Percentiles rank a stretch among this genome's conserved stretches.
phyloP scores from a whole-genome alignment of 1,140 invertebrate genomes.

The Eulimnadia texana region DNA sequence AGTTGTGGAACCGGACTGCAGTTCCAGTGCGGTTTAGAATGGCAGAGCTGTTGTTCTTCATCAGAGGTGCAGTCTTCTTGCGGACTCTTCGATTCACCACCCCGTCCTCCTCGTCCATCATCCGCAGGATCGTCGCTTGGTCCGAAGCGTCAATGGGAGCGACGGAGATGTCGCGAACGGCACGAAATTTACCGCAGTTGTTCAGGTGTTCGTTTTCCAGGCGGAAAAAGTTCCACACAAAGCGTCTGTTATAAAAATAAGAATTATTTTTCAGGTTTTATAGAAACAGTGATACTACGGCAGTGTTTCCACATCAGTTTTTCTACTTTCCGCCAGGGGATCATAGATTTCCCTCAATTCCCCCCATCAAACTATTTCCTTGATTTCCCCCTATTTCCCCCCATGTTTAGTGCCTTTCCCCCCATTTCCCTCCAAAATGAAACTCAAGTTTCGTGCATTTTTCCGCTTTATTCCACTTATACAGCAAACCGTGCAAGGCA shows the following conservation, averaged over 20 bases:
- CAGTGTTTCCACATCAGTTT: too few species aligned
- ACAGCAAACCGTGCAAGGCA: too few species aligned
- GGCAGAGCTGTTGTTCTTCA: neutral
- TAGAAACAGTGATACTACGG: constrained; percentile 15
- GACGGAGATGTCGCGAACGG: constrained; percentile 94
- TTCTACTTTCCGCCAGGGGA: too few species aligned
- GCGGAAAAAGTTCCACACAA: constrained; percentile 99
- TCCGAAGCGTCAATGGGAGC: constrained; percentile 89
- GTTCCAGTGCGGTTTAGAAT: neutral
- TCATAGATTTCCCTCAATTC: too few species aligned
- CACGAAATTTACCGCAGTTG: constrained; percentile 98
- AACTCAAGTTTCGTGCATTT: too few species aligned
- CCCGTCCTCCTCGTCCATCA: constrained; percentile 91
- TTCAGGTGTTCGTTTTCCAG: constrained; percentile 97
- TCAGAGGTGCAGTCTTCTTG: constrained; percentile 23
- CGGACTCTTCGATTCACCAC: constrained; percentile 56
- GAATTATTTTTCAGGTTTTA: constrained; percentile 13
- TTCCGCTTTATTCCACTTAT: too few species aligned
- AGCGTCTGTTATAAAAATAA: constrained; percentile 47
- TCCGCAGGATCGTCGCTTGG: constrained; percentile 72
- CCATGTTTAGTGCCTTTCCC: too few species aligned
- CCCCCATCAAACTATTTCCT: too few species aligned
- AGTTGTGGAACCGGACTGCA: neutral
- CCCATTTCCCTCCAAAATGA: too few species aligned
- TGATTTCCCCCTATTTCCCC: too few species aligned